A percentile compares a stretch with the other conserved stretches of the same genome.
These are phyloP conservation scores for Caenorhabditis sinica DNA, from an alignment of 2,888 invertebrate species.

Conservation along the genomic window DNA sequence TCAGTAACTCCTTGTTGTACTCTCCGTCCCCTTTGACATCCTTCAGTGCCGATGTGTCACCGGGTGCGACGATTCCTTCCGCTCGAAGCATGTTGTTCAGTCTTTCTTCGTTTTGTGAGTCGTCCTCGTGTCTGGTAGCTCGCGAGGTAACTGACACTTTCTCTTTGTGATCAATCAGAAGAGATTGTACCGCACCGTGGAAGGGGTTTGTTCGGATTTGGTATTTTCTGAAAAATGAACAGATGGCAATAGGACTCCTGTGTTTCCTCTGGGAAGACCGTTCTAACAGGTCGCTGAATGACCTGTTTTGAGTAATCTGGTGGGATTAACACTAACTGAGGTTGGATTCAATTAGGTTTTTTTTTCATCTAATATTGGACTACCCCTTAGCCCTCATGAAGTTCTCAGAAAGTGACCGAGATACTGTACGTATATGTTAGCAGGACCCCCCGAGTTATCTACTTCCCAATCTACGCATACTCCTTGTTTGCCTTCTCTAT, in stretches of 20 bases:
- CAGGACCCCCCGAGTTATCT: too few species aligned
- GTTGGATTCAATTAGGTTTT: too few species aligned
- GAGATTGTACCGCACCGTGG: slow-evolving; percentile 97
- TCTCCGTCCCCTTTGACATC: slow-evolving; percentile 52
- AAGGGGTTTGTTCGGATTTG: slow-evolving; percentile 97
- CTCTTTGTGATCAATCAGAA: slow-evolving; percentile 98
- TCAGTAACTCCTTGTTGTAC: slow-evolving; percentile 50
- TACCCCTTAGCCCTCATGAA: too few species aligned
- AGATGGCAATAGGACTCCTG: too few species aligned
- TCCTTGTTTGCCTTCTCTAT: too few species aligned
- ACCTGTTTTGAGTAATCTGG: too few species aligned
- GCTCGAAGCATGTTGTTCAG: slow-evolving; percentile 68
- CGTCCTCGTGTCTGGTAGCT: not conserved
- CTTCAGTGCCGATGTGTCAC: not conserved
- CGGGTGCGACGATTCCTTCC: slow-evolving; percentile 15
- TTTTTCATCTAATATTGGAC: too few species aligned
- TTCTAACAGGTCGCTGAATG: too few species aligned
- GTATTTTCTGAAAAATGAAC: slow-evolving; percentile 91
- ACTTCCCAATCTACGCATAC: too few species aligned
- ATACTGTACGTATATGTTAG: too few species aligned
- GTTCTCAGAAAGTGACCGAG: too few species aligned
- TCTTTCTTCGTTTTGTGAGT: slow-evolving; percentile 32
- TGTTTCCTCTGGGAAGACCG: not conserved
- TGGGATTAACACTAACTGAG: too few species aligned
- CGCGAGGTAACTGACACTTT: slow-evolving; percentile 91